Evolutionary conservation across 2,797 vertebrate species (phyloP), one percentile per base, ranked within the genome.

Genomic region (Geotrypetes seraphini): DNA sequence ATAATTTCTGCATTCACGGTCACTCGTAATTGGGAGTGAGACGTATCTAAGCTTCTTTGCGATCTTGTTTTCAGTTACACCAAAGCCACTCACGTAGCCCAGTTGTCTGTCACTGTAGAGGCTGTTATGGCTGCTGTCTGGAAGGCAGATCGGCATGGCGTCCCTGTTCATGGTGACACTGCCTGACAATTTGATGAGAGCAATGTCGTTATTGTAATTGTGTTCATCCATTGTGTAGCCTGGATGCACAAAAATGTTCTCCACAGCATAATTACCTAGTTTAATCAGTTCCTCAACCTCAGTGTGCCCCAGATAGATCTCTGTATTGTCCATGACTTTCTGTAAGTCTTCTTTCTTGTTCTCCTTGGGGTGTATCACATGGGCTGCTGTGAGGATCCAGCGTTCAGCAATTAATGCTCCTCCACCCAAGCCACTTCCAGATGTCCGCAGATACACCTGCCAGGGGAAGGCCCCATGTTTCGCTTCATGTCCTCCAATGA

Each of bases 371-470:
- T 36, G 16, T 33, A 85, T 25, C 8, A 63, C 72, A 30, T 84
- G 81, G 5, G 83, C 83, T 1, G 83, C 81, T 0, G 83, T 83
- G 32, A 85, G 54, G 53, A 85, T 64, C 83, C 83, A 85, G 36
- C 64, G 76, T 13, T 83, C 72, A 0, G 74, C 55, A 34, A 85
- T 57, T 17, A 84, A 64, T 0, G 75, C 75, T 1, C 78, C 83
- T 0, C 79, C 81, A 0, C 66, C 69, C 3, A 70, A 61, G 3
- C 71, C 69, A 0, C 53, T 1, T 31, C 69, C 60, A 32, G 3
- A 1, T 5, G 53, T 73, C 33, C 53, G 50, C 22, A 50, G 4
- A 2, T 35, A 23, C 1, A 62, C 79, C 29, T 85, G 83, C 83
- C 81, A 84, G 7, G 83, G 83, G 46, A 84, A 84, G 28, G 43